Evolutionary conservation across 2,888 invertebrate genomes (phyloP), one percentile per base, ranked within the genome.

Genomic region (Lithophane semibrunnea): DNA sequence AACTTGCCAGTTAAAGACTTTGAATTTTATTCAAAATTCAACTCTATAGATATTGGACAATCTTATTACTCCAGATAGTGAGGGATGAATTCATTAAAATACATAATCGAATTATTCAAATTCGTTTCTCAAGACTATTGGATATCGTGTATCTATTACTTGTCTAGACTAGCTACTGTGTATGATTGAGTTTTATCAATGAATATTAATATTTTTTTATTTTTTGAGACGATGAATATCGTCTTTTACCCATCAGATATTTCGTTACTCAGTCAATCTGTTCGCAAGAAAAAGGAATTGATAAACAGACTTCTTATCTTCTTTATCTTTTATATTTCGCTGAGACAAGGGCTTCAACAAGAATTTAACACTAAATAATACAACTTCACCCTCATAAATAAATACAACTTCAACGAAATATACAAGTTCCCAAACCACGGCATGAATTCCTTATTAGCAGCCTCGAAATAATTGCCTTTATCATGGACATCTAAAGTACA

Each of bases 401-500:
- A n/a, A 63, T 16, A 58, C n/a, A 64, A 56, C 29, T 71, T 64
- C 4, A 42, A 79, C 29, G 4, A 78, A 65, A 47, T 54, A 70
- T 29, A n/a, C 29, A 60, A 77, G 44, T 52, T 52, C 21, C 12
- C n/a, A 44, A 78, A 24, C 49, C 3, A 67, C 29, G 13, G 1
- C 29, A 63, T 54, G 58, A 79, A 71, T 73, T 73, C 16, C 56
- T 79, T 70, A 82, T 82, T 82, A 82, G 47, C 58, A 47, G 60
- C 66, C 56, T 82, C 65, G 68, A 85, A 73, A 61, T 81, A 81
- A 82, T 80, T 66, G 65, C 70, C 73, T 80, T 88, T 84, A 83
- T 86, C 80, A 58, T 64, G 67, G 70, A 69, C 67, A 80, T 80
- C 77, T 74, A 54, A 75, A 83, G 81, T 72, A 64, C 70, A 44